These are phyloP conservation scores for Scophthalmus maximus DNA, from an alignment of 2,113 vertebrate genomes.

Conservation along the genomic window DNA sequence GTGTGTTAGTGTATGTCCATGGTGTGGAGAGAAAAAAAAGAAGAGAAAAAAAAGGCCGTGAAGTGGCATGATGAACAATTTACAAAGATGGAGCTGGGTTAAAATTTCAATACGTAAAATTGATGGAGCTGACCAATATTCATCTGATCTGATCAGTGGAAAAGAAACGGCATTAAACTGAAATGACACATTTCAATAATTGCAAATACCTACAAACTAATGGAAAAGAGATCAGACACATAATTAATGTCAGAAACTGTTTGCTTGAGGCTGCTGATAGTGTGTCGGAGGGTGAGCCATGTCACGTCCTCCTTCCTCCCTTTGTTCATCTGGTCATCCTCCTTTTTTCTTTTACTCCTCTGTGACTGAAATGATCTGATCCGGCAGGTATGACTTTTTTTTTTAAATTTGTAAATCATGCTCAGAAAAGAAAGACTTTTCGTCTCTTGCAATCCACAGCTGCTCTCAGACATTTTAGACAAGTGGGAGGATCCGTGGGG, in stretches of 20 bases:
- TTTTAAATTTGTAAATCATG: not conserved
- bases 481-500: slow-evolving; percentile 13
- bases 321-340: not conserved
- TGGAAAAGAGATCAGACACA: not conserved
- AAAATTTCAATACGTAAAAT: too few species aligned
- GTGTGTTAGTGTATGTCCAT: not conserved
- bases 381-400: not conserved
- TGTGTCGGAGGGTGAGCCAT: not conserved
- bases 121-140: too few species aligned
- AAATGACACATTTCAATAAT: too few species aligned
- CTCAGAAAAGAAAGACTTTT: not conserved
- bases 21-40: too few species aligned
- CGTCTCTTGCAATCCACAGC: slow-evolving; percentile 6
- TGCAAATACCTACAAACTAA: not conserved
- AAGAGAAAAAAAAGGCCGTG: too few species aligned
- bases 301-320: not conserved
- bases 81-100: too few species aligned
- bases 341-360: not conserved
- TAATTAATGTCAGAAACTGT: not conserved
- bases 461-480: not conserved
- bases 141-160: too few species aligned
- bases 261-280: not conserved
- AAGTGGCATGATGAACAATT: too few species aligned
- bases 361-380: not conserved
- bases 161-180: too few species aligned